A percentile compares a stretch with the other conserved stretches of the same genome.
Conservation (phyloP, 2,888 invertebrate genomes). For the Macaria liturata region DNA sequence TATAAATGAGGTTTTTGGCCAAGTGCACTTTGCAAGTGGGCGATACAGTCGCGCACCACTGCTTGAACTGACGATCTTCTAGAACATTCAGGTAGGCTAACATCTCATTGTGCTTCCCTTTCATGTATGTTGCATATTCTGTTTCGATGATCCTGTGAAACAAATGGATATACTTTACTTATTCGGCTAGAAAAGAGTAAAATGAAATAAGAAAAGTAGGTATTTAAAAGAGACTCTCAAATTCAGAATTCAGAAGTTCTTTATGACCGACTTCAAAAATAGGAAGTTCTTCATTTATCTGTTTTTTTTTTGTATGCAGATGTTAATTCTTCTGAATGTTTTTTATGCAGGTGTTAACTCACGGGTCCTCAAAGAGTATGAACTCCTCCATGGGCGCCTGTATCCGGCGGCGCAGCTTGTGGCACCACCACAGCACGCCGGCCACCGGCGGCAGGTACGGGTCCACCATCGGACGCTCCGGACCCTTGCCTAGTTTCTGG, state of each 20-base stretch:
- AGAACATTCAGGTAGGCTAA: conserved; percentile 84
- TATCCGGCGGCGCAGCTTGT: conserved; percentile 85
- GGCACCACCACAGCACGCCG: conserved; percentile 88
- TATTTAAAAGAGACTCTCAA: too few relatives aligned
- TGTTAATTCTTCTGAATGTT: too few relatives aligned
- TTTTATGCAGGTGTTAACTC: conserved; percentile 41
- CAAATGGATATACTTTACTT: too few relatives aligned
- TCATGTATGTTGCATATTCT: conserved; percentile 80
- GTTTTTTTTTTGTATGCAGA: too few relatives aligned
- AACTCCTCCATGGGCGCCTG: conserved; percentile 84
- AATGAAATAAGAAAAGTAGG: too few relatives aligned
- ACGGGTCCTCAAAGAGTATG: conserved; percentile 86
- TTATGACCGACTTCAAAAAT: too few relatives aligned
- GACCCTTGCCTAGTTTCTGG: conserved; percentile 67
- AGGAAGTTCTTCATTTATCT: too few relatives aligned
- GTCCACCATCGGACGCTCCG: conserved; percentile 83
- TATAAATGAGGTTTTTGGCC: conserved; percentile 83
- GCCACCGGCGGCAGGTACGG: conserved; percentile 89
- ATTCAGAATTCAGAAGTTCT: too few relatives aligned
- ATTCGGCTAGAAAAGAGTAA: too few relatives aligned
- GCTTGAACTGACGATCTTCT: conserved; percentile 84
- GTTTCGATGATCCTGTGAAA: conserved; percentile 78
- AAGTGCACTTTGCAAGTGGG: conserved; percentile 85
- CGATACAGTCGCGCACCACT: conserved; percentile 88
- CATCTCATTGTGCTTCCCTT: conserved; percentile 87